Base-by-base conservation (phyloP, 2,888 invertebrate species). In the Drosophila prostipennis region DNA sequence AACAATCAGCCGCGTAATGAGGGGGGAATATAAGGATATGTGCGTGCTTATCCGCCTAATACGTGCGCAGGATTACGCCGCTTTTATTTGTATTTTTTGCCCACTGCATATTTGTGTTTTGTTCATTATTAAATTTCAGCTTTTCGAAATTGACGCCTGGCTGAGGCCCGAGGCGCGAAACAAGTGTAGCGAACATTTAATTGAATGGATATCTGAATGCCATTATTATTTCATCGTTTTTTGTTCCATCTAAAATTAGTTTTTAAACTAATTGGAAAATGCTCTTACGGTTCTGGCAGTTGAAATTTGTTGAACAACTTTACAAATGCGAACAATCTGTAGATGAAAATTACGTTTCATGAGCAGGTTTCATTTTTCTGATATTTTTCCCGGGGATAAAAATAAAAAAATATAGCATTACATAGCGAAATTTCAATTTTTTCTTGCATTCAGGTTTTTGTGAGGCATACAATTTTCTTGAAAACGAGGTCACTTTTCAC, bases 11-110 rank as follows among this genome's bases (percentile, higher is more conserved):
- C 32, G 34, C 40, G 37, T 42, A 10, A 13, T 32, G 37, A 39
- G 29, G 5, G 37, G 4, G 37, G 8, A n/a, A 48, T 10, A 34
- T 37, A 49, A 14, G 61, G 26, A 54, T 19, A 49, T 45, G 71
- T 78, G 61, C 64, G 69, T 72, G 73, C 52, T 54, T 72, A 69
- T 76, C 58, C 58, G 60, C 57, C 54, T 69, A 54, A 80, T 65
- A 77, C 70, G 61, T 60, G 49, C 40, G 52, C 32, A 40, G 43
- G 7, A 34, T 53, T 58, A 45, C 10, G 34, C 2, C 23, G 5
- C 48, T 40, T 51, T 16, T 54, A 51, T 49, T 53, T 48, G 32
- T 56, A 11, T 49, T 45, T 45, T 53, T 54, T 49, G 48, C 48
- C 11, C 26, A 19, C 11, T 55, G 42, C 14, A 37, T 64, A 59